Evolutionary conservation across 2,888 invertebrate species (phyloP).

Genomic region (Eudasyphora cyanicolor): DNA sequence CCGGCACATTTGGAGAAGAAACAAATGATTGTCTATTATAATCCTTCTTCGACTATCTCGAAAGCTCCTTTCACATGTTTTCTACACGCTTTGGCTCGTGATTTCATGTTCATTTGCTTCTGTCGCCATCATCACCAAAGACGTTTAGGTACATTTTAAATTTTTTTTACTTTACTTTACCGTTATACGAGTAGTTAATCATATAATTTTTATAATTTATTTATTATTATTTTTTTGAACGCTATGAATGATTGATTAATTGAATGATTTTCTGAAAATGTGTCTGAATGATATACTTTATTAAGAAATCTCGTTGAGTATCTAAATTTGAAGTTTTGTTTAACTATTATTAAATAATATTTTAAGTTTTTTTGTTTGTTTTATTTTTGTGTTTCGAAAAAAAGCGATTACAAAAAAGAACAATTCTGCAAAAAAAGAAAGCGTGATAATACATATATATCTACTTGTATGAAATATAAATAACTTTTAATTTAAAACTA

Average conservation of each 20-base stretch:
- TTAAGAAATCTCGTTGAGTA: not conserved
- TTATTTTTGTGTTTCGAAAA: not conserved
- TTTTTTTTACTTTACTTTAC: slow-evolving; percentile 15
- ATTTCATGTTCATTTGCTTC: slow-evolving; percentile 58
- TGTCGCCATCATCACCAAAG: slow-evolving; percentile 57
- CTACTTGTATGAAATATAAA: not conserved
- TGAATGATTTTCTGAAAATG: too few species aligned
- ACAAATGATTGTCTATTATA: slow-evolving; percentile 57
- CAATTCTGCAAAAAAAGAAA: not conserved
- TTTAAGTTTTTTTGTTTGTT: not conserved
- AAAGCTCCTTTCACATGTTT: slow-evolving; percentile 32
- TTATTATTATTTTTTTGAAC: not conserved
- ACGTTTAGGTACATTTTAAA: slow-evolving; percentile 59
- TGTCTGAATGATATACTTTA: not conserved
- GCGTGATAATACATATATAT: slow-evolving; percentile 35
- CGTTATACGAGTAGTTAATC: too few species aligned
- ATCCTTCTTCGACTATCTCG: not conserved
- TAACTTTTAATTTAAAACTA: slow-evolving; percentile 20
- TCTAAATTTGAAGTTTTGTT: slow-evolving; percentile 4
- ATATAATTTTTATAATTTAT: not conserved
- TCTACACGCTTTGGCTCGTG: slow-evolving; percentile 53
- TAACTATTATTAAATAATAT: not conserved
- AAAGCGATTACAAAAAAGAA: not conserved
- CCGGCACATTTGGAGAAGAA: slow-evolving; percentile 33
- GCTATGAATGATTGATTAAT: slow-evolving; percentile 1